These are phyloP conservation scores for Amazona vittata DNA, from an alignment of 2,113 vertebrate species.

Conservation along the genomic window DNA sequence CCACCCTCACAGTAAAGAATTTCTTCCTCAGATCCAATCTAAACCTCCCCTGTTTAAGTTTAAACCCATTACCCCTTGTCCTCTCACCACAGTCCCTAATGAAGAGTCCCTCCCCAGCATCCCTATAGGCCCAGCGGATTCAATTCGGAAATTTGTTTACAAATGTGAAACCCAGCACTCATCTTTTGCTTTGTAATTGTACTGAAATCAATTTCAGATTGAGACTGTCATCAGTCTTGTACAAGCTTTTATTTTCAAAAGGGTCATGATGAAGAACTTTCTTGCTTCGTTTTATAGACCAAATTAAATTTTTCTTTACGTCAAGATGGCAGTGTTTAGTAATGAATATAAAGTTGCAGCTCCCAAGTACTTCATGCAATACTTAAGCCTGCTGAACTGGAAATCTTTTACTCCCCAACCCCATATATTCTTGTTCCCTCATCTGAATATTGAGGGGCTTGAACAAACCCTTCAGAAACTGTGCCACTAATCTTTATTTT, in stretches of 20 bases:
- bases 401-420: background rate
- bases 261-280: background rate
- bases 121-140: background rate
- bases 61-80: no score
- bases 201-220: background rate
- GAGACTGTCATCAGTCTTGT: background rate
- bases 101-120: no score
- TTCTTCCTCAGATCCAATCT: no score
- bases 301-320: background rate
- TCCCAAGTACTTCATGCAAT: background rate
- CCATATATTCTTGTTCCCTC: background rate
- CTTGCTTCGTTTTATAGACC: background rate
- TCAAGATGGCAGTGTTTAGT: background rate
- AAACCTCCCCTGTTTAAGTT: no score
- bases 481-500: background rate
- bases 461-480: background rate
- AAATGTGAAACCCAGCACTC: background rate
- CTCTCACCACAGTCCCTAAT: no score
- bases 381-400: background rate
- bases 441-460: background rate
- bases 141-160: background rate
- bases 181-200: background rate
- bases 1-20: no score
- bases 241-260: background rate
- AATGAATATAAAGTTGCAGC: background rate